Evolutionary conservation across 2,888 invertebrate genomes (phyloP).

Genomic region (Drosophila mimica): DNA sequence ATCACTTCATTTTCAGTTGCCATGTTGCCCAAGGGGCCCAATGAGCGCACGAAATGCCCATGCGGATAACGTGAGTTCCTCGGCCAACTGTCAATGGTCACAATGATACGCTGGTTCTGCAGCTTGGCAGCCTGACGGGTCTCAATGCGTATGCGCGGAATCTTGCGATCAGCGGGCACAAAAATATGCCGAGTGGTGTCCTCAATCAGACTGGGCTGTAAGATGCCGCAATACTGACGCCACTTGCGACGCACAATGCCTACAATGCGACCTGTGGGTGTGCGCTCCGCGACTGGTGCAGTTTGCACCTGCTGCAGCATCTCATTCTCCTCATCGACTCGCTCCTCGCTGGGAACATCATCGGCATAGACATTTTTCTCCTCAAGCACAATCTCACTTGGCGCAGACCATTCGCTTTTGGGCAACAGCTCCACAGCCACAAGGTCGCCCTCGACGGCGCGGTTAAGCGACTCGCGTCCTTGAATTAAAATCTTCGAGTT

Average conservation of each 20-base stretch:
- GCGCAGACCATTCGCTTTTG: constrained; percentile 95
- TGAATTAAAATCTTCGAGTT: constrained; percentile 90
- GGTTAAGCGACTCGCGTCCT: constrained; percentile 94
- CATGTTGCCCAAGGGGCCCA: constrained; percentile 97
- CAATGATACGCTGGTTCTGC: constrained; percentile 94
- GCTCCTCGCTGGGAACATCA: constrained; percentile 85
- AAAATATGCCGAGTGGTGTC: constrained; percentile 93
- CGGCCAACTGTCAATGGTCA: constrained; percentile 98
- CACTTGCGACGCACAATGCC: constrained; percentile 98
- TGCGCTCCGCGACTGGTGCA: constrained; percentile 82
- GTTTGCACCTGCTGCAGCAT: constrained; percentile 79
- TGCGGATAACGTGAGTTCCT: constrained; percentile 95
- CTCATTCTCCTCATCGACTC: constrained; percentile 85
- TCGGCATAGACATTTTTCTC: constrained; percentile 88
- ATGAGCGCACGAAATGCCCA: constrained; percentile 97
- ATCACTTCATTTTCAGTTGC: constrained; percentile 98
- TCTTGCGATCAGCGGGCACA: constrained; percentile 96
- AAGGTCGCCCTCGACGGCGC: constrained; percentile 97
- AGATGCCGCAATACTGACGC: constrained; percentile 98
- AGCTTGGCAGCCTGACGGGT: constrained; percentile 95
- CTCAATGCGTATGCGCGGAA: constrained; percentile 98
- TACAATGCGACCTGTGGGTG: constrained; percentile 93
- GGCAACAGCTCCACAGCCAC: constrained; percentile 96
- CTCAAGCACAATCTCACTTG: constrained; percentile 93
- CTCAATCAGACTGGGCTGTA: constrained; percentile 91